A percentile compares a stretch with the other conserved stretches of the same genome.
phyloP scores from a whole-genome alignment of 2,797 vertebrate species.

The Gobionotothen gibberifrons region DNA sequence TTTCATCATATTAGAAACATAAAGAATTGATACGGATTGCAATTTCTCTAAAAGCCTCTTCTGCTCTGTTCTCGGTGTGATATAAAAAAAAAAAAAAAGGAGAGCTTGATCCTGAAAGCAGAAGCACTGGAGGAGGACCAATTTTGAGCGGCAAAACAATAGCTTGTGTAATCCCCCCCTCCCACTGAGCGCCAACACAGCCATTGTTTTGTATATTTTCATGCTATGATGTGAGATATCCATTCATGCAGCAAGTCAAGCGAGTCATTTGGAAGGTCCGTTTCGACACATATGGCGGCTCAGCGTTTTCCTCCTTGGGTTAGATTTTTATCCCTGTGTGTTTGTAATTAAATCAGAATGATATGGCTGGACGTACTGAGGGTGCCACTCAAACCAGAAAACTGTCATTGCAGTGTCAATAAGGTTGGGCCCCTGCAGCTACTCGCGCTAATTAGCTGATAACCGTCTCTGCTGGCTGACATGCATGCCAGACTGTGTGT shows the following conservation, averaged over 20 bases:
- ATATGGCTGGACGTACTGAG: slow-evolving; percentile 46
- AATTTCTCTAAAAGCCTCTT: slow-evolving; percentile 36
- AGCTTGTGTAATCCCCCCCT: slow-evolving; percentile 41
- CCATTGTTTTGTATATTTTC: slow-evolving; percentile 44
- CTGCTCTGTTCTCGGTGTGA: slow-evolving; percentile 17
- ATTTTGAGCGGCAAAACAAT: slow-evolving; percentile 50
- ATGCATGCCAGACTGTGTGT: slow-evolving; percentile 37
- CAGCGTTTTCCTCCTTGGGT: slow-evolving; percentile 1
- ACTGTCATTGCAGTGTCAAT: slow-evolving; percentile 63
- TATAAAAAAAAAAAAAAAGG: neutral
- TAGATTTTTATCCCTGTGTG: slow-evolving; percentile 35
- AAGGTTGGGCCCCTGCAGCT: slow-evolving; percentile 65
- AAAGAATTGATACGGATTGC: slow-evolving; percentile 37
- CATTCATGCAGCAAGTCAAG: slow-evolving; percentile 6
- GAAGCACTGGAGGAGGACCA: slow-evolving; percentile 37
- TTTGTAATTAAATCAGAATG: slow-evolving; percentile 62
- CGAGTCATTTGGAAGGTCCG: slow-evolving; percentile 35
- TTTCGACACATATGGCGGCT: slow-evolving; percentile 22
- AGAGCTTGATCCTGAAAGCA: slow-evolving; percentile 38
- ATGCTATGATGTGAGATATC: neutral
- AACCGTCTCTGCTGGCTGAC: slow-evolving; percentile 56
- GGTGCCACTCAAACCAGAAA: slow-evolving; percentile 61
- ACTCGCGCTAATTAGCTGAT: slow-evolving; percentile 73
- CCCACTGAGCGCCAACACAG: slow-evolving; percentile 1
- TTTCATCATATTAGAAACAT: slow-evolving; percentile 55